Evolutionary conservation across 1,140 invertebrate genomes (phyloP), one percentile per base, ranked within the genome.

Genomic region (Cotesia chilonis): DNA sequence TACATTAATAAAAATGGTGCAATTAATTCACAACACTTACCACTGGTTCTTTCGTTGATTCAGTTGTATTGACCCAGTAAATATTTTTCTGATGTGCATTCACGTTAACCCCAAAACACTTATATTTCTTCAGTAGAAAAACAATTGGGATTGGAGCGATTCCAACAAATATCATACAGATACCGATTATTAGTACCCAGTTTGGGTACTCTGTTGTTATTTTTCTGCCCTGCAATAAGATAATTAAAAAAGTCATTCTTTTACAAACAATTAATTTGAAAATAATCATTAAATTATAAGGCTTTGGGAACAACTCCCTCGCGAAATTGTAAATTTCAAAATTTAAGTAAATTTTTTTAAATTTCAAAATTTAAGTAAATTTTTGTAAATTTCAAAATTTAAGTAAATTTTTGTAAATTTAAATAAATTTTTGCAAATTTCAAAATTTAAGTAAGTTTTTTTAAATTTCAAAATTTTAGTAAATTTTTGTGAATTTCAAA

Each of bases 41-140:
- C 88, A 96, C 95, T 94, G 96, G 96, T 84, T 95, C 94, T 83
- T 95, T 95, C n/a, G 95, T 96, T 1, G 94, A 96, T 10, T 95
- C 94, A 0, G 95, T 95, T 9, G 95, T 96, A 79, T 96, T 94
- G 76, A 95, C 95, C 72, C 94, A 90, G 75, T 94, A 89, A 82
- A 96, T 96, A 71, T 94, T 94, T 28, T 94, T 94, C 86, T 95
- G 93, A 83, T 95, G 94, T 79, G 95, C 95, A 82, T 95, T 92
- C 75, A 94, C 89, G 79, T 96, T 94, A 71, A 95, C 89, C 75
- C 94, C 92, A 52, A 94, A 88, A 80, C 92, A 94, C 83, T 95
- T 94, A 89, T 94, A 95, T 76, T 93, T 89, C 74, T 94, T 88
- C 79, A 96, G 88, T 0, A 96, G 85, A 81, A 94, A 93, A 38